Evolutionary conservation across 2,797 vertebrate species (phyloP).

Genomic region (Remorina albescens): DNA sequence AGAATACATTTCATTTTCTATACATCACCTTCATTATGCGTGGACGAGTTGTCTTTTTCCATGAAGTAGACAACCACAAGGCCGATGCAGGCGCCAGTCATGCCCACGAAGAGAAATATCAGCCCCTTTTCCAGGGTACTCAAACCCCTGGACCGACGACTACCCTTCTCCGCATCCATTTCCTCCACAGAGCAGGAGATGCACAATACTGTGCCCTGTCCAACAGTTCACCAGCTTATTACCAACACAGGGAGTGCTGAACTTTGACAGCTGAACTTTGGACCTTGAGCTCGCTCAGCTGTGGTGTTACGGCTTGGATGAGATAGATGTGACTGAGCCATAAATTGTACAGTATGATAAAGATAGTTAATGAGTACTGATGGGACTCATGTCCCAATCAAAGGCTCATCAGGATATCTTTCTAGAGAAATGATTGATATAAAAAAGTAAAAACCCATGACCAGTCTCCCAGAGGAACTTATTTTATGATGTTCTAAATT

Average conservation of each 20-base stretch:
- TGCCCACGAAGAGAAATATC: conserved; percentile 80
- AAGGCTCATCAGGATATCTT: conserved; percentile 11
- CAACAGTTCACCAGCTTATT: conserved; percentile 16
- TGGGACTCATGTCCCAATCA: neutral
- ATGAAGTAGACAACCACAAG: conserved; percentile 75
- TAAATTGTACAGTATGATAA: conserved; percentile 38
- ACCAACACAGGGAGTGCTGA: conserved; percentile 38
- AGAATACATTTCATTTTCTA: neutral
- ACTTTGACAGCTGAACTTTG: conserved; percentile 64
- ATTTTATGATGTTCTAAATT: neutral
- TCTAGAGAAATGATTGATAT: conserved; percentile 7
- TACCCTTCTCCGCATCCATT: conserved; percentile 52
- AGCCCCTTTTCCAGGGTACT: conserved; percentile 79
- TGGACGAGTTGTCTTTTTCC: conserved; percentile 35
- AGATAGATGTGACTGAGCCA: conserved; percentile 17
- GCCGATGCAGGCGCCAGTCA: conserved; percentile 75
- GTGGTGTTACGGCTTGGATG: neutral
- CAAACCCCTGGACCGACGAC: conserved; percentile 37
- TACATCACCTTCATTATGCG: conserved; percentile 65
- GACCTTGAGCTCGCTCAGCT: conserved; percentile 65
- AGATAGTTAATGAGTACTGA: conserved; percentile 49
- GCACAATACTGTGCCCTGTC: conserved; percentile 11
- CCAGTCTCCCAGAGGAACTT: neutral
- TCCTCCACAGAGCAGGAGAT: conserved; percentile 6
- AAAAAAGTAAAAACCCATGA: conserved; percentile 12